Evolutionary conservation across 2,888 invertebrate genomes (phyloP), one percentile per base, ranked within the genome.

Genomic region (Epinotia bilunana): DNA sequence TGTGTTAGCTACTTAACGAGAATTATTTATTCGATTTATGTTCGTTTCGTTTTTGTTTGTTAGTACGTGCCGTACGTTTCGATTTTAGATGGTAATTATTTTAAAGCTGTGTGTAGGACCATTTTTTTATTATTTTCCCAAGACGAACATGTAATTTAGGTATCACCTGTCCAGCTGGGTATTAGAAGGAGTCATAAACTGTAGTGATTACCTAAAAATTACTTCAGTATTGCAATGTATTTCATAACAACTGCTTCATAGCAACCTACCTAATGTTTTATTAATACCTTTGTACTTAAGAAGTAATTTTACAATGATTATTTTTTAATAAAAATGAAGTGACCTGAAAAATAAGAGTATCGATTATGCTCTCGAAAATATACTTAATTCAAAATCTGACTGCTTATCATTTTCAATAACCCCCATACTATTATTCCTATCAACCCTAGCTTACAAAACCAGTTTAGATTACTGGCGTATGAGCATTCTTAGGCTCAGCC

Each of bases 241-340:
- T 60, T 60, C 46, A 68, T 53, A 28, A 53, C 53, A 16, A 49
- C 16, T 49, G 33, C 23, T 16, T 13, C 33, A 39, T 2, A 4
- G 68, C 55, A 64, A 55, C 55, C 61, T 60, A 63, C 73, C 77
- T 43, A 61, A 57, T 74, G 60, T 60, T 43, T 73, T 70, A 61
- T 76, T 63, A 63, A 74, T 74, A 68, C 18, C 61, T 74, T 69
- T 73, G 63, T 72, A 71, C 58, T 76, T 23, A 69, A 16, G 20
- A 39, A 72, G 12, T 74, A 74, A 72, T 74, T 76, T 77, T 77
- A 72, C 73, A 70, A 20, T 72, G 57, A 60, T 71, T 33, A 57
- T 77, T 67, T 61, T 77, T 75, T 90, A 90, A 92, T 92, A 91
- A 91, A 83, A 91, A 92, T 93, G 93, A 93, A 93, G 93, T 93